Percentiles rank a stretch among this genome's conserved stretches.
These are phyloP conservation scores for Tympanuchus pallidicinctus DNA, from an alignment of 2,113 vertebrate species.

Conservation along the genomic window DNA sequence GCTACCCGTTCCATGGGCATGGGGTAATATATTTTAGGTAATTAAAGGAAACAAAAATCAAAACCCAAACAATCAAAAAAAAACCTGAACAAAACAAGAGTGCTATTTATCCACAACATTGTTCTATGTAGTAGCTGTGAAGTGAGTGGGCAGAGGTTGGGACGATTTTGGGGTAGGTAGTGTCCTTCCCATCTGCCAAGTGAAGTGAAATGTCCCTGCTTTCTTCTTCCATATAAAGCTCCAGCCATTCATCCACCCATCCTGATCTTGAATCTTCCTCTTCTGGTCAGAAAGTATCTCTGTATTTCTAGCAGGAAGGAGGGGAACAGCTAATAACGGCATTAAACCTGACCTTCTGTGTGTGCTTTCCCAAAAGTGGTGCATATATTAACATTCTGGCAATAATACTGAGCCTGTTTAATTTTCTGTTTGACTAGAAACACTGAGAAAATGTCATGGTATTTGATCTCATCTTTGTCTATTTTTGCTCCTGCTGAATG, in stretches of 20 bases:
- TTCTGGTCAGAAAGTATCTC: neutral
- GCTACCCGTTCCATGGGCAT: neutral
- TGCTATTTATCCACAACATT: neutral
- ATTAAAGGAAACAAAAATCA: neutral
- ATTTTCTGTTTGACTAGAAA: constrained; percentile 67
- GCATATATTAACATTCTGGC: constrained; percentile 65
- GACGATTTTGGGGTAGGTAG: neutral
- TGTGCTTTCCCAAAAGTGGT: neutral
- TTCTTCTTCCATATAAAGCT: neutral
- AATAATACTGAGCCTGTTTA: constrained; percentile 64
- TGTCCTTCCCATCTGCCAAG: neutral
- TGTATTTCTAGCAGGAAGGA: neutral
- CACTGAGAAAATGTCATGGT: constrained; percentile 65
- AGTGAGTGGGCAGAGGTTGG: neutral
- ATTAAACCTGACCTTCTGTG: constrained; percentile 57
- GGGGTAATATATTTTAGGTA: neutral
- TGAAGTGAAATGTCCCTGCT: neutral
- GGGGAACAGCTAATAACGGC: constrained; percentile 29
- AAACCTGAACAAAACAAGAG: neutral
- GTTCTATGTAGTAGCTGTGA: neutral
- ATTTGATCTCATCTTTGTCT: constrained; percentile 62
- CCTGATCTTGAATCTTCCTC: neutral
- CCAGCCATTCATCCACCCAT: neutral
- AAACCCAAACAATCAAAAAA: too few species aligned
- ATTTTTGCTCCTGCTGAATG: constrained; percentile 52